These are phyloP conservation scores for Brachymystax lenok DNA, from an alignment of 2,797 vertebrate species.

Conservation along the genomic window DNA sequence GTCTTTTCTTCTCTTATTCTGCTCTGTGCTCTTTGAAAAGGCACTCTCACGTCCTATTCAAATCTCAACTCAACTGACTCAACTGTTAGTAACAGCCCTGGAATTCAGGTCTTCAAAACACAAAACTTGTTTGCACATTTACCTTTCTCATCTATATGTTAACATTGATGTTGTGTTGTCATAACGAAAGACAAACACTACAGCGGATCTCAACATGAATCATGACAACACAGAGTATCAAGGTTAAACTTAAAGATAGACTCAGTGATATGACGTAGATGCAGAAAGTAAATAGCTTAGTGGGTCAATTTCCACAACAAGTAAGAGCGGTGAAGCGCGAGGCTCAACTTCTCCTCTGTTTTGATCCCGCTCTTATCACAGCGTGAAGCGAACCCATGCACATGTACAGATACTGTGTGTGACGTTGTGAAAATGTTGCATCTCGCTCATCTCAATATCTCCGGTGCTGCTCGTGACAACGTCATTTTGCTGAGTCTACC, in stretches of 20 bases:
- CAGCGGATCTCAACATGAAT: background rate
- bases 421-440: too few species aligned
- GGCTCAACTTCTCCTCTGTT: too few species aligned
- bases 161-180: background rate
- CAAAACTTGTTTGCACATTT: background rate
- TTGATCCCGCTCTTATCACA: too few species aligned
- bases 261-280: too few species aligned
- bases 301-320: too few species aligned
- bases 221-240: background rate
- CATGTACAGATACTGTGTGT: too few species aligned
- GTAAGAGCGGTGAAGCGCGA: too few species aligned
- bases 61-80: background rate
- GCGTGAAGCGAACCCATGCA: too few species aligned
- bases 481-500: too few species aligned
- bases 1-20: background rate
- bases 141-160: background rate
- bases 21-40: conserved; percentile 1
- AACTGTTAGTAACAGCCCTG: background rate
- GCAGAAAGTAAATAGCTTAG: too few species aligned
- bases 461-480: too few species aligned
- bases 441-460: too few species aligned
- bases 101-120: background rate
- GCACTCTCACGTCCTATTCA: conserved; percentile 1
- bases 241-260: background rate
- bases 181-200: background rate